phyloP scores from a whole-genome alignment of 2,797 vertebrate genomes.

The Columba guinea region DNA sequence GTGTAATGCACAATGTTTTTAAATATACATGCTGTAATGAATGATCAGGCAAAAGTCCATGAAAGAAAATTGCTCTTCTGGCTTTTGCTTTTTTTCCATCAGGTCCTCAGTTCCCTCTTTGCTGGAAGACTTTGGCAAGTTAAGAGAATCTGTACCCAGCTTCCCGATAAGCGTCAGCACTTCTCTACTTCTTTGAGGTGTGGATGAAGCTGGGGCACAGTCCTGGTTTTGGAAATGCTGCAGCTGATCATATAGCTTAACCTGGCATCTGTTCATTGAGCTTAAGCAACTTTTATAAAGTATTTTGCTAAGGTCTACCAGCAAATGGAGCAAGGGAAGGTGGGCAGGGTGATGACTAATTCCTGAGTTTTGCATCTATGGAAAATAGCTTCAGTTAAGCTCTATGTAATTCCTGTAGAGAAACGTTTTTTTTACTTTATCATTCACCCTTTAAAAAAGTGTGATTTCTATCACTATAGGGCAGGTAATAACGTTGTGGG shows the following conservation, averaged over 20 bases:
- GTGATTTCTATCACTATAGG: background rate
- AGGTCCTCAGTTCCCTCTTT: background rate
- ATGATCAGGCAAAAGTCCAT: background rate
- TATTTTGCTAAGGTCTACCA: background rate
- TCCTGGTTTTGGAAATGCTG: background rate
- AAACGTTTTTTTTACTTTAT: background rate
- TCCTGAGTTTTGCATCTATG: background rate
- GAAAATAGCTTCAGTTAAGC: background rate
- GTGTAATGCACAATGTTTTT: background rate
- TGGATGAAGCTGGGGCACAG: background rate
- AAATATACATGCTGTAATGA: background rate
- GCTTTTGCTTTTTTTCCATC: background rate
- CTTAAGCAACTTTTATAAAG: background rate
- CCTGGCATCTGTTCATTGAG: background rate
- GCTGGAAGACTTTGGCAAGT: constrained; percentile 13
- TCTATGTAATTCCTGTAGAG: background rate
- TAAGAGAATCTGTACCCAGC: background rate
- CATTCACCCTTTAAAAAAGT: background rate
- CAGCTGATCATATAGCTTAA: background rate
- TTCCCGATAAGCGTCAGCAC: background rate
- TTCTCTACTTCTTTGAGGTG: background rate
- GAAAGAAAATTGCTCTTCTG: background rate
- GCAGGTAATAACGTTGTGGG: background rate
- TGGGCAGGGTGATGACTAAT: background rate
- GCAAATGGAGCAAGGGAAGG: background rate